phyloP scores from a whole-genome alignment of 2,888 invertebrate species.

The Zeuzera pyrina region DNA sequence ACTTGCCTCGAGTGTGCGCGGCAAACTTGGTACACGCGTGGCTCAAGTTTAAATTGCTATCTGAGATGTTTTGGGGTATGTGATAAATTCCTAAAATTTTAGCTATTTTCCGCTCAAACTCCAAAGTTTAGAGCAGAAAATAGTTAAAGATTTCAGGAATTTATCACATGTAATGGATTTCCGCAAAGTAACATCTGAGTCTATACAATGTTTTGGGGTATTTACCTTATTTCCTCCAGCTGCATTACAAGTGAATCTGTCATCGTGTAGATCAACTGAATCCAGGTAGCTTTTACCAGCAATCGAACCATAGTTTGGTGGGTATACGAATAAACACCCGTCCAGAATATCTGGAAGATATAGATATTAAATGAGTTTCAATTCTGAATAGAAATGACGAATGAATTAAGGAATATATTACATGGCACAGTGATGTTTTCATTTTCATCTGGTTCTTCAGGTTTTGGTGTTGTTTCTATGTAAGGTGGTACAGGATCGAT shows the following conservation, averaged over 20 bases:
- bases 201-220: too few species aligned
- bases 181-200: too few species aligned
- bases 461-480: constrained; percentile 50
- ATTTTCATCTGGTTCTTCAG: constrained; percentile 34
- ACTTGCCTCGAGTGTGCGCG: too few species aligned
- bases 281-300: constrained; percentile 63
- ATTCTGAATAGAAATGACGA: background rate
- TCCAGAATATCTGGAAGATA: constrained; percentile 40
- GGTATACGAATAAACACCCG: constrained; percentile 58
- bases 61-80: too few species aligned
- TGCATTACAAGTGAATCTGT: constrained; percentile 53
- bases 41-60: too few species aligned
- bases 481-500: constrained; percentile 51
- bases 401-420: constrained; percentile 16
- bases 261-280: constrained; percentile 48
- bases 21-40: too few species aligned
- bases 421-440: constrained; percentile 54
- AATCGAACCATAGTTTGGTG: constrained; percentile 66
- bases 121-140: too few species aligned
- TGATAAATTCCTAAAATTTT: too few species aligned
- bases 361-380: background rate
- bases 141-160: too few species aligned
- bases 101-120: too few species aligned
- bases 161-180: too few species aligned
- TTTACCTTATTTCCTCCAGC: constrained; percentile 34